Base-by-base conservation (phyloP, 1,140 invertebrate genomes). In the Drosophila burlai region DNA sequence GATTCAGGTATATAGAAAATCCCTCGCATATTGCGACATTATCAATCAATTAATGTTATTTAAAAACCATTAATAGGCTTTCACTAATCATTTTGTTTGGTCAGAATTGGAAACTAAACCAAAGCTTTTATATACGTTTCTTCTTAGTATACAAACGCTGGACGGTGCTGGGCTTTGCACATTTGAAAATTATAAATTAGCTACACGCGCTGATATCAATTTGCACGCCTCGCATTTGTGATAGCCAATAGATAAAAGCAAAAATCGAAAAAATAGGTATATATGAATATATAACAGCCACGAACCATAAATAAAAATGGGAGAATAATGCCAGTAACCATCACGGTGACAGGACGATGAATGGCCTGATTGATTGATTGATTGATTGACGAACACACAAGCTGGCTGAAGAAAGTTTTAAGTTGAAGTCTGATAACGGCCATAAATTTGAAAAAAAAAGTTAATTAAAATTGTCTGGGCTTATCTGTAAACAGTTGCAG, bases 1-100 rank as follows among this genome's bases (percentile, higher is more conserved):
- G 36, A 34, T 13, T 15, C 15, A 36, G 21, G 29, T 66, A 64
- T 64, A 65, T 49, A 40, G n/a, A 63, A 24, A 55, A 34, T 34
- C 4, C 34, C 26, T 42, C 16, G 1, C 52, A n/a, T 42, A 31
- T 24, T 21, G 63, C 13, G 10, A 55, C 45, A 66, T 69, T 58
- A 71, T 72, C 73, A 80, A 80, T 84, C 81, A 83, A 84, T 83
- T 81, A 85, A 81, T 84, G 76, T 78, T 60, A 64, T 83, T 86
- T 87, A 80, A 83, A 66, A 87, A 75, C 82, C 67, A 89, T 83
- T 87, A 89, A 83, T 89, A 89, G 73, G 80, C 64, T 81, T 81
- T 81, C 84, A 83, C 83, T 89, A 89, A 87, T 89, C 84, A 87
- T 89, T 89, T 89, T 89, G 83, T 87, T 87, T 86, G 83, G 60